These are phyloP conservation scores for Nysson spinosus DNA, from an alignment of 2,888 invertebrate species.

Conservation along the genomic window DNA sequence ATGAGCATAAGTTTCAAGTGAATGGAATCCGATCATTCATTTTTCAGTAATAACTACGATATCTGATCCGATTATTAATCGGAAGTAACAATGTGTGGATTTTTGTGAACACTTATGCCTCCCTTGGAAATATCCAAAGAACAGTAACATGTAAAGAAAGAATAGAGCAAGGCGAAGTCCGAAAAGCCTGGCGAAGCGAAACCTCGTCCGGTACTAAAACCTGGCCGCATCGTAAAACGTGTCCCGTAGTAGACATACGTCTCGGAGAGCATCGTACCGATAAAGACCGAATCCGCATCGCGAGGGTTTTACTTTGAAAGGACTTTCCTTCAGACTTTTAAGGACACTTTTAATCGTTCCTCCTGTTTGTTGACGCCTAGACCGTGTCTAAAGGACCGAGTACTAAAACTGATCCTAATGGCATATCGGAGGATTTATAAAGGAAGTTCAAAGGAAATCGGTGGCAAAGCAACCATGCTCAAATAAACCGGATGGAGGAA, in stretches of 20 bases:
- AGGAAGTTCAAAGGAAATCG: too few species aligned
- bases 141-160: constrained; percentile 21
- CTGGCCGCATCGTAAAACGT: constrained; percentile 53
- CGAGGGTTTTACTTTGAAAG: constrained; percentile 25
- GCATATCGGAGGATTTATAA: too few species aligned
- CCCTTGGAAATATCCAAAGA: neutral
- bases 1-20: too few species aligned
- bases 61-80: too few species aligned
- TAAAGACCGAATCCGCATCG: constrained; percentile 38
- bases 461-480: too few species aligned
- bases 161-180: constrained; percentile 20
- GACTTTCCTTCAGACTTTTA: constrained; percentile 20
- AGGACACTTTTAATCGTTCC: constrained; percentile 22
- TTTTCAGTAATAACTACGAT: too few species aligned
- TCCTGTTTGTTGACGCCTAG: constrained; percentile 11
- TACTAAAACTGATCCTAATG: constrained; percentile 10
- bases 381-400: constrained; percentile 4
- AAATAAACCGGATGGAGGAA: too few species aligned
- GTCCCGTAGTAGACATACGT: constrained; percentile 44
- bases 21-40: too few species aligned
- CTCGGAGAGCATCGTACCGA: constrained; percentile 44
- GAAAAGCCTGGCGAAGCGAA: constrained; percentile 46
- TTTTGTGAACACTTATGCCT: neutral
- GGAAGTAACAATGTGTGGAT: neutral
- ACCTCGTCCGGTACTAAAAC: constrained; percentile 51